Conservation (phyloP, 2,888 invertebrate genomes). For the Trissonchulus sp. region DNA sequence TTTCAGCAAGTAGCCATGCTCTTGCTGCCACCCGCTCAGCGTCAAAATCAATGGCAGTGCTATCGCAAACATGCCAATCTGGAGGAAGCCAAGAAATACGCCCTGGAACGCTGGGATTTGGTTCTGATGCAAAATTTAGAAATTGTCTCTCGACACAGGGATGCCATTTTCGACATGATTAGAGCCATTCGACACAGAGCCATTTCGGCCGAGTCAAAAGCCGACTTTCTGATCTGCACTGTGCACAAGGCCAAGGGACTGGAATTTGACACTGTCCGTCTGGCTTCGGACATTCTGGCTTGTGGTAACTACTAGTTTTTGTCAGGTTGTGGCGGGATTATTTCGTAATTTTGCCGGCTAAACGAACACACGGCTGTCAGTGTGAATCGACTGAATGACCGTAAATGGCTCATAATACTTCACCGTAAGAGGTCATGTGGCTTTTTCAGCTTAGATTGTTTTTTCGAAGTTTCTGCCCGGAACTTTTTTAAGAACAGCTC, state of each 20-base stretch:
- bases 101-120: constrained; percentile 47
- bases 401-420: no score
- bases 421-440: no score
- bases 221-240: constrained; percentile 53
- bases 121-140: constrained; percentile 51
- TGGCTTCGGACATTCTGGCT: constrained; percentile 51
- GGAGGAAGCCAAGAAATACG: background rate
- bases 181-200: background rate
- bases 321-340: no score
- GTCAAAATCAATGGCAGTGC: background rate
- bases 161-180: constrained; percentile 30
- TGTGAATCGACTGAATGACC: no score
- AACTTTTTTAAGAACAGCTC: no score
- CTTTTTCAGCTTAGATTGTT: no score
- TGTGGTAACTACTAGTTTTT: no score
- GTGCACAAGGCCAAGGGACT: constrained; percentile 56
- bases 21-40: background rate
- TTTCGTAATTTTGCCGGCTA: no score
- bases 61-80: background rate
- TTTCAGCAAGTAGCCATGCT: background rate
- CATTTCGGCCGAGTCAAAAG: background rate
- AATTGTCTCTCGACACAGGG: constrained; percentile 48
- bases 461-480: no score
- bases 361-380: no score
- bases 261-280: constrained; percentile 53